phyloP scores from a whole-genome alignment of 2,113 vertebrate genomes.

The Clarias batrachus region DNA sequence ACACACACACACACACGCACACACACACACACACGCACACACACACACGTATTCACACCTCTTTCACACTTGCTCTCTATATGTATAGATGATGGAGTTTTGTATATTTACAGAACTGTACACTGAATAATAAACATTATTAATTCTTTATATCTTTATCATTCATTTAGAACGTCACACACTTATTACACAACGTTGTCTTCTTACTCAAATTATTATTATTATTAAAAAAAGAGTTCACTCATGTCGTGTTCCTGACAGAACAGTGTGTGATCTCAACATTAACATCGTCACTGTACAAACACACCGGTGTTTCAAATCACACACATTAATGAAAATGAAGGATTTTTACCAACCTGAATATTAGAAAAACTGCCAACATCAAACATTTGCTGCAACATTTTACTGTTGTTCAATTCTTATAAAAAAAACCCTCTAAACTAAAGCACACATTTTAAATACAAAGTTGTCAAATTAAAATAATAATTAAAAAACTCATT shows the following conservation, averaged over 20 bases:
- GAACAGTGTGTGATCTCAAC: too few species aligned
- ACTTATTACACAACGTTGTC: background rate
- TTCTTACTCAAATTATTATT: background rate
- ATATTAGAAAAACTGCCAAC: too few species aligned
- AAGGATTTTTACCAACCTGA: background rate
- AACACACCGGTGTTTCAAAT: background rate
- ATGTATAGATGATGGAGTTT: background rate
- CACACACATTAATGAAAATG: background rate
- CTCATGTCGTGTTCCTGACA: background rate
- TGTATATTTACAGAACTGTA: constrained; percentile 1
- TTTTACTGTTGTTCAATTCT: background rate
- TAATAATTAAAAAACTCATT: background rate
- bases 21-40: background rate
- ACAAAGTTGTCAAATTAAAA: too few species aligned
- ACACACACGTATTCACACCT: background rate
- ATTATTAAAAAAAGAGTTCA: background rate
- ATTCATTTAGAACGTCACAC: background rate
- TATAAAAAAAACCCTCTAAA: background rate
- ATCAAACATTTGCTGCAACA: too few species aligned
- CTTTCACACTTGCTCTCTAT: too few species aligned
- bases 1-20: background rate
- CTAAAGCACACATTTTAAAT: background rate
- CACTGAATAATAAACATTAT: too few species aligned
- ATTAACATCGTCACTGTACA: background rate
- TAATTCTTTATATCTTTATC: background rate